Conservation (phyloP, 2,113 vertebrate species). For the Sylvietta virens region DNA sequence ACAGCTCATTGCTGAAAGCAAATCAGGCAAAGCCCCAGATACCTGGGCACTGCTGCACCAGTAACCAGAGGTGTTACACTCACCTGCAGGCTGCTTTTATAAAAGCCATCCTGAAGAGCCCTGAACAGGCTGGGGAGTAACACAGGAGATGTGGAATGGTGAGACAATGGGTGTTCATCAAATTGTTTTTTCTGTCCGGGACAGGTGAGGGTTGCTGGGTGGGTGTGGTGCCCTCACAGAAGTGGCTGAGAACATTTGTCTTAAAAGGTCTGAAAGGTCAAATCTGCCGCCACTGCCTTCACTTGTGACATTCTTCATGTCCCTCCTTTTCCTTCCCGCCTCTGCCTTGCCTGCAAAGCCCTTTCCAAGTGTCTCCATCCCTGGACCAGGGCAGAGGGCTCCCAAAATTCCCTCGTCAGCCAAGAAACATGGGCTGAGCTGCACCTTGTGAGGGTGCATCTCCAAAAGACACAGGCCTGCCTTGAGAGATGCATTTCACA, state of each 20-base stretch:
- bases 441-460: not conserved
- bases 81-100: not conserved
- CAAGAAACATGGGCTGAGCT: not conserved
- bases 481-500: not conserved
- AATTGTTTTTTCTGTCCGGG: not conserved
- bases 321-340: not conserved
- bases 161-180: not conserved
- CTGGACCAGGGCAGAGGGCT: fast-evolving
- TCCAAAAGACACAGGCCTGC: not conserved
- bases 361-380: not conserved
- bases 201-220: not conserved
- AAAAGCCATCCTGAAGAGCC: not conserved
- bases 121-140: fast-evolving
- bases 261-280: not conserved
- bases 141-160: no score
- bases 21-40: not conserved
- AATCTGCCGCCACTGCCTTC: not conserved
- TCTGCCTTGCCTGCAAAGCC: not conserved
- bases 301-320: fast-evolving
- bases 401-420: not conserved
- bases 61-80: not conserved
- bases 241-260: not conserved
- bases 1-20: not conserved
- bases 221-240: not conserved
- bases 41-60: not conserved